Base-by-base conservation (phyloP, 2,113 vertebrate genomes). In the Strigops habroptila region DNA sequence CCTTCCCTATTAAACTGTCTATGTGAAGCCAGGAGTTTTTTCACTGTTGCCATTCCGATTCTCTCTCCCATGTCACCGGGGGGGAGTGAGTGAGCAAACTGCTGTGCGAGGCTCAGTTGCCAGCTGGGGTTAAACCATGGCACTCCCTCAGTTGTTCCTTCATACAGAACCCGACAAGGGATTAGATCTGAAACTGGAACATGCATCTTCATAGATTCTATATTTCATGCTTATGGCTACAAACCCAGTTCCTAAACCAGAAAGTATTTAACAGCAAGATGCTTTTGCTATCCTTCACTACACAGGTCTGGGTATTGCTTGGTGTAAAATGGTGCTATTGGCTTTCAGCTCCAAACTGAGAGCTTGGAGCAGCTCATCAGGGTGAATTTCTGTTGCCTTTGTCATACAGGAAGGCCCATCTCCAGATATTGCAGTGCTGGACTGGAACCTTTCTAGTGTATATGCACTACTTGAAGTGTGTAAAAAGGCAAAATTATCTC, bases 111-210 rank as follows among this genome's bases (percentile, higher is more conserved):
- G 55, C 55, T 59, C 22, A 59, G 33, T 23, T 23, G 33, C 33
- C 19, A 21, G 12, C 33, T 59, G 55, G 33, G 55, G 55, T 22
- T 57, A 57, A 57, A 57, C 55, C 55, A n/a, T 57, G 31, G 21
- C 13, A 23, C 33, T 51, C 17, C 14, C 17, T n/a, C 9, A 41
- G 4, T 3, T 85, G 30, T 69, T 46, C 18, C 27, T 86, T 76
- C 0, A 0, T 21, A 18, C 2, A 30, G 7, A 79, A 48, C 1
- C 2, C 1, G 1, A 8, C 3, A 3, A 11, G 22, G 13, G 14
- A 4, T 53, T 64, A 51, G 39, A 7, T 55, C 22, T 71, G 46
- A 8, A 77, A 37, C 11, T 23, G 21, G 13, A 7, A 31, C 13
- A 7, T 0, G 4, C 15, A 16, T 62, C 18, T 53, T 49, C 18